Evolutionary conservation across 1,140 invertebrate genomes (phyloP), one percentile per base, ranked within the genome.

Genomic region (Tetramorium parvispinum): DNA sequence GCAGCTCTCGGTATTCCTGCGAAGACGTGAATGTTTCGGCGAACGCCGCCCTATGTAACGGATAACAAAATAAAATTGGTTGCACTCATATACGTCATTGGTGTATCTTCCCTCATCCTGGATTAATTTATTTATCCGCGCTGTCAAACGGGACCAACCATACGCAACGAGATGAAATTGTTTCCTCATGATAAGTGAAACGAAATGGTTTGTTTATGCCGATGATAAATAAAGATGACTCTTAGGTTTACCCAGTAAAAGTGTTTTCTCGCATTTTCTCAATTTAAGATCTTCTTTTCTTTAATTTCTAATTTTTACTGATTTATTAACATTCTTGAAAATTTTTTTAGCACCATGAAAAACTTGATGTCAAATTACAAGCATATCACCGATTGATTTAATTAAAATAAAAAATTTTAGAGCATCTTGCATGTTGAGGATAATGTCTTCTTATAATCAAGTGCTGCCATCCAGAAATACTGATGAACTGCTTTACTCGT

Each of bases 11-110:
- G 3, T 82, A 55, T 73, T 71, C 24, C 43, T 32, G 53, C 53
- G 66, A 53, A 46, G 13, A 16, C 21, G 51, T 46, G 46, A 83
- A 73, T 83, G 53, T 59, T 75, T 83, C 13, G 53, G 53, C 55
- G 68, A 73, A 73, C 40, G 24, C 13, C 53, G 43, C 13, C 6
- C 21, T 83, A 75, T 83, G 55, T 83, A 83, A 83, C 40, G n/a
- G 43, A 75, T 43, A 49, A 83, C 53, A 49, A 27, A 83, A 75
- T 75, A 83, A 83, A 83, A 83, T 37, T 83, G 68, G 40, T 71
- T 83, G 79, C 79, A 83, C 61, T 73, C 68, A 83, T 24, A 21
- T 40, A 32, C 40, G 13, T 83, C 21, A 83, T 61, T 73, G 40
- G 61, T 57, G 32, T 46, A 49, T 27, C 40, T 73, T 32, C 18